Base-by-base conservation (phyloP, 2,797 vertebrate species). In the Pempheris klunzingeri region DNA sequence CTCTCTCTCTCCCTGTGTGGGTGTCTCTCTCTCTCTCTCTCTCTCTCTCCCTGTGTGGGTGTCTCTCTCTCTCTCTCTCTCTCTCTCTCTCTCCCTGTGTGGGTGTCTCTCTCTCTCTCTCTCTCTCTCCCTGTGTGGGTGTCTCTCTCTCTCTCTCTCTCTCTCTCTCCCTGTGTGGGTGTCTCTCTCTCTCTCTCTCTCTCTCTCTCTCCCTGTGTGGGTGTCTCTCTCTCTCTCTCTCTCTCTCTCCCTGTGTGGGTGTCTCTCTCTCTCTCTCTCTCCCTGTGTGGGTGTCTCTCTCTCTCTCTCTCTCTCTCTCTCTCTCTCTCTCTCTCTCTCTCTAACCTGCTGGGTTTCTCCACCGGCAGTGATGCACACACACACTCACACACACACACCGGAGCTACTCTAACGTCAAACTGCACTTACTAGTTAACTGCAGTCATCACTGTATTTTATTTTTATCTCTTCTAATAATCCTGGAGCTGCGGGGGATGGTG, bases 401-500 rank as follows among this genome's bases (percentile, higher is more conserved):
- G 24, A 32, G 26, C 66, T 47, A 43, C 68, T 49, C 61, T 20
- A 14, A 22, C 14, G 10, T 11, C 52, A 6, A 13, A 5, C 30
- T 60, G 15, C 28, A 1, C 11, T 0, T 12, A 6, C 3, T 7
- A 34, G 8, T 5, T 7, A 2, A 15, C 13, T 1, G n/a, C 46
- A 8, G 0, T 34, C 1, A 3, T 57, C n/a, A 34, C 17, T 28
- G 0, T 2, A 5, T 24, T 9, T 11, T 0, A 2, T 11, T 18
- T 46, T 0, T 4, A 12, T 4, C 11, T 5, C 6, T 13, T 14
- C 4, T 9, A 4, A 20, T 12, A 0, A 2, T 2, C 11, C 3
- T 20, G 65, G 77, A 78, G 68, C 74, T 11, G 65, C 64, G 64
- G 80, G 78, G 79, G 78, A 85, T 75, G 82, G 57, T 77, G 84